Evolutionary conservation across 2,888 invertebrate genomes (phyloP).

Genomic region (Acanthoscelides obtectus): DNA sequence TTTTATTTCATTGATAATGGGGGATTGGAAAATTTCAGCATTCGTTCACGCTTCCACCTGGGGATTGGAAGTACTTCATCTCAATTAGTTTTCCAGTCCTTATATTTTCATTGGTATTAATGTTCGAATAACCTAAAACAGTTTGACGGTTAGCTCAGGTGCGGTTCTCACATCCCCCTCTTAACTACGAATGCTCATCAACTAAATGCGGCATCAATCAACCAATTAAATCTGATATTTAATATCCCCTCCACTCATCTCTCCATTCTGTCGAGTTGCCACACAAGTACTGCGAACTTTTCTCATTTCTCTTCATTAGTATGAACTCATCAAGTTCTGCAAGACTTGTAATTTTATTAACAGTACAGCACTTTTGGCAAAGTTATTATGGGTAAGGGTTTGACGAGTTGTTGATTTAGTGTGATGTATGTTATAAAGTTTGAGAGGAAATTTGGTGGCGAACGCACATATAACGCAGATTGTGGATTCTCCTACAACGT

Average conservation of each 20-base stretch:
- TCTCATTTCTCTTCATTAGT: constrained; percentile 32
- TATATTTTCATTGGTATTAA: background rate
- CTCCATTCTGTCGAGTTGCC: background rate
- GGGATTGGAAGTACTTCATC: too few species aligned
- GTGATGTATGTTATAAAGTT: background rate
- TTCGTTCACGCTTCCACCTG: too few species aligned
- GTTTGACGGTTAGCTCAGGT: background rate
- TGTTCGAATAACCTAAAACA: background rate
- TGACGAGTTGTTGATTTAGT: background rate
- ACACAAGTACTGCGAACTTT: constrained; percentile 19
- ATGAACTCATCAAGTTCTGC: constrained; percentile 8
- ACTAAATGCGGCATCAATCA: constrained; percentile 22
- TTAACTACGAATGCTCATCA: background rate
- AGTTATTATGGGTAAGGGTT: background rate
- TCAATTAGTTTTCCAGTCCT: too few species aligned
- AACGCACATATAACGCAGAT: too few species aligned
- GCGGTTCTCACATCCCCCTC: background rate
- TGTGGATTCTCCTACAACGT: too few species aligned
- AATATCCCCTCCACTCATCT: constrained; percentile 7
- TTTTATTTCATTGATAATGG: too few species aligned
- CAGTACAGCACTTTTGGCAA: background rate
- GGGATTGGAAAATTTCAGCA: too few species aligned
- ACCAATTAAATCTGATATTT: constrained; percentile 20
- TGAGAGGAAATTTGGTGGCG: background rate
- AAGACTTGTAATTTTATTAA: background rate